These are phyloP conservation scores for Chondrosia reniformis DNA, from an alignment of 37 sponge, comb jelly and placozoan genomes.

Conservation along the genomic window DNA sequence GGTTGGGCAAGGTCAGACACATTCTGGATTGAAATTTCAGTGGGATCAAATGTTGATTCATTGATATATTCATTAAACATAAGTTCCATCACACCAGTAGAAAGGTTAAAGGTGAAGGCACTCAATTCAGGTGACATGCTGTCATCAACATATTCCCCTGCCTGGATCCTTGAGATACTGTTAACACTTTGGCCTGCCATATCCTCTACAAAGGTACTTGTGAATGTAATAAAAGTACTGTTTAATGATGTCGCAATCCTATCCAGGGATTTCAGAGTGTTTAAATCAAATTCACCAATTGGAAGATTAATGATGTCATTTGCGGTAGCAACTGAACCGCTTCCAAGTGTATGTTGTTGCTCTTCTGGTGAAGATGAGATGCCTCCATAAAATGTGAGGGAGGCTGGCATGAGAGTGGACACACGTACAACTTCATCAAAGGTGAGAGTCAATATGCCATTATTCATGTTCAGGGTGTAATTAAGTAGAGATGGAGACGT, in stretches of 20 bases:
- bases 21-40: slow-evolving; percentile 53
- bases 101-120: slow-evolving; percentile 55
- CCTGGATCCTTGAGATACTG: slow-evolving; percentile 22
- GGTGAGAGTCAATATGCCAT: slow-evolving; percentile 36
- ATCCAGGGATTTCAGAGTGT: slow-evolving; percentile 49
- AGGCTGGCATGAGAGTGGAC: slow-evolving; percentile 31
- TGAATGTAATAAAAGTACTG: slow-evolving; percentile 43
- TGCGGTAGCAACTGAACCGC: slow-evolving; percentile 13
- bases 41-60: slow-evolving; percentile 36
- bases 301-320: slow-evolving; percentile 22
- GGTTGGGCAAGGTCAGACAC: not conserved
- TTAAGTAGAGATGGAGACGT: slow-evolving; percentile 51
- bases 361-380: slow-evolving; percentile 29
- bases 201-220: slow-evolving; percentile 42
- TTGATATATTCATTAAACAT: slow-evolving; percentile 79
- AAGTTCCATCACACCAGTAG: slow-evolving; percentile 54
- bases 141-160: slow-evolving; percentile 48
- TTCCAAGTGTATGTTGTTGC: slow-evolving; percentile 16
- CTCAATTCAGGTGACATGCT: slow-evolving; percentile 48
- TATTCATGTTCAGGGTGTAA: slow-evolving; percentile 67
- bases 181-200: slow-evolving; percentile 21
- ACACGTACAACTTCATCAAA: slow-evolving; percentile 77
- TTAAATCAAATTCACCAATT: slow-evolving; percentile 37
- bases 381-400: slow-evolving; percentile 34
- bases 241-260: slow-evolving; percentile 58